Percentiles rank a stretch among this genome's conserved stretches.
These are phyloP conservation scores for Tympanoctomys barrerae DNA, from an alignment of 2,797 vertebrate species.

Conservation along the genomic window DNA sequence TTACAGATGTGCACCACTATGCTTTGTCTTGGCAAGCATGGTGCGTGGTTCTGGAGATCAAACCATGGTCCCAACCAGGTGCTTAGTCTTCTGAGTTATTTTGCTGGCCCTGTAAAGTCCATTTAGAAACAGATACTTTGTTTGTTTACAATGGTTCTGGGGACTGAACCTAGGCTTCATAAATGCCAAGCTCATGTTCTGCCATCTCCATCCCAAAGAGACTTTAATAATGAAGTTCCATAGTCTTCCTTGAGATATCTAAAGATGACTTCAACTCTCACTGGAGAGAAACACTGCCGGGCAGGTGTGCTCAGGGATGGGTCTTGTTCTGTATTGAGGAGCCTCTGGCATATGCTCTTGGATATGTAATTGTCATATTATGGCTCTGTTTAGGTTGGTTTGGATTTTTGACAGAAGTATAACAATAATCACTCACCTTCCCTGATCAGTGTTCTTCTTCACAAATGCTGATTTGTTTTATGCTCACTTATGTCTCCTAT, in stretches of 20 bases:
- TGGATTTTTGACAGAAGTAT: conserved; percentile 30
- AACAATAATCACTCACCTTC: not conserved
- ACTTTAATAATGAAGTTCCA: not conserved
- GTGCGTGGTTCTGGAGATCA: too few species aligned
- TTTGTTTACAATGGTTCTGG: not conserved
- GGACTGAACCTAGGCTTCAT: not conserved
- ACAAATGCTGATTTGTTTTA: conserved; percentile 66
- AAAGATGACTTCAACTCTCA: not conserved
- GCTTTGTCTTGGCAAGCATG: too few species aligned
- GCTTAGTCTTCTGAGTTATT: too few species aligned
- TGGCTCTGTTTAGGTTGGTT: conserved; percentile 70
- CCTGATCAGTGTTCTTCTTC: conserved; percentile 38
- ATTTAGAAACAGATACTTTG: not conserved
- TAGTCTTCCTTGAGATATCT: conserved; percentile 63
- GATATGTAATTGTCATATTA: conserved; percentile 63
- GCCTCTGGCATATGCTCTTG: conserved; percentile 42
- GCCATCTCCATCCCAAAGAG: not conserved
- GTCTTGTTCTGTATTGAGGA: not conserved
- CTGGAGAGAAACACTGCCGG: conserved; percentile 65
- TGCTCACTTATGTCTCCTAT: conserved; percentile 46
- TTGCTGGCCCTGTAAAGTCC: not conserved
- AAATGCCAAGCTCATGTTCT: not conserved
- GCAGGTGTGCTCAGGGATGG: not conserved
- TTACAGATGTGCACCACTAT: too few species aligned
- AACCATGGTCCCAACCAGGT: too few species aligned